Conservation (phyloP, 2,888 invertebrate species). For the Chymomyza procnemis region DNA sequence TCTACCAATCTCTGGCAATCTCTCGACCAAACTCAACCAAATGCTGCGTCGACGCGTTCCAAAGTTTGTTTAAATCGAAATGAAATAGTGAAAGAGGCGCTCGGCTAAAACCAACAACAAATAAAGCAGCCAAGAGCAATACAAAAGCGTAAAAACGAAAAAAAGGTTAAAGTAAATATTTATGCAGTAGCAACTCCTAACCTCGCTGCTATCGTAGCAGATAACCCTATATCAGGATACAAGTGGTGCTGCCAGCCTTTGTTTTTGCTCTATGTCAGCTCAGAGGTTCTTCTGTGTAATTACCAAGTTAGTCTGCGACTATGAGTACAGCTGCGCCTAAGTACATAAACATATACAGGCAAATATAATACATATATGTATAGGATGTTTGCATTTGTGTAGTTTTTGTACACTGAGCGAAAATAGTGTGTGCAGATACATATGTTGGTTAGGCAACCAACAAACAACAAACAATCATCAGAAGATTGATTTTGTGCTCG, state of each 20-base stretch:
- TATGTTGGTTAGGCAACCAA: too few relatives aligned
- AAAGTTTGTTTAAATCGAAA: slow-evolving; percentile 65
- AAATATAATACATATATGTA: slow-evolving; percentile 18
- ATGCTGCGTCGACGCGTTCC: slow-evolving; percentile 27
- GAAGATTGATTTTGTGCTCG: too few relatives aligned
- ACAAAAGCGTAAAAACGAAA: slow-evolving; percentile 14
- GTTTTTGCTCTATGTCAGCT: neutral
- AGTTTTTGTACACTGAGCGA: neutral
- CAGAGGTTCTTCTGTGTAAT: slow-evolving; percentile 54
- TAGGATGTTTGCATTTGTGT: neutral
- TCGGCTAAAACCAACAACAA: slow-evolving; percentile 59
- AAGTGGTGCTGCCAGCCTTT: neutral
- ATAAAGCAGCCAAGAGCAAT: slow-evolving; percentile 37
- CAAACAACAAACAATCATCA: too few relatives aligned
- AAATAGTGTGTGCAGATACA: neutral
- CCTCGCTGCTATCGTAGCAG: neutral
- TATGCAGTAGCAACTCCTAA: slow-evolving; percentile 43
- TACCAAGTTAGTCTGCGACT: slow-evolving; percentile 53
- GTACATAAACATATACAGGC: slow-evolving; percentile 45
- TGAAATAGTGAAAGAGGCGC: slow-evolving; percentile 34
- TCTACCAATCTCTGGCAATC: slow-evolving; percentile 33
- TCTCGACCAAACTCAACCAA: slow-evolving; percentile 21
- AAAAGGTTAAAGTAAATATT: slow-evolving; percentile 70
- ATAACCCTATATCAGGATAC: neutral
- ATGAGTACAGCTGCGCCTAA: slow-evolving; percentile 64